These are phyloP conservation scores for Calephelis virginiensis DNA, from an alignment of 1,140 invertebrate species.

Conservation along the genomic window DNA sequence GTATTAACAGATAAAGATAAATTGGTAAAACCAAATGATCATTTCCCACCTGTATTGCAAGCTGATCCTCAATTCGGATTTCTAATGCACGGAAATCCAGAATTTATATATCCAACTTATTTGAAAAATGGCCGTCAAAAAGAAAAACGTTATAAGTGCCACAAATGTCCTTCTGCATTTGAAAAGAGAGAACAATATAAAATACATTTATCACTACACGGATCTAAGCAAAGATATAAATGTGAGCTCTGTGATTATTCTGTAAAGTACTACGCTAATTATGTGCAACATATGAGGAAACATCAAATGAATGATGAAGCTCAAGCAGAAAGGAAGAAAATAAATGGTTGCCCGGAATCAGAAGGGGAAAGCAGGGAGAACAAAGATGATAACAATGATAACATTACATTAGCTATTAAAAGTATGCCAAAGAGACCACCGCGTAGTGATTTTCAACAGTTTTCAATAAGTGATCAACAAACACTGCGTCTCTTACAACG, in stretches of 20 bases:
- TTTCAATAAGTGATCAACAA: slow-evolving; percentile 79
- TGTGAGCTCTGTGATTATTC: slow-evolving; percentile 94
- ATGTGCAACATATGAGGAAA: slow-evolving; percentile 88
- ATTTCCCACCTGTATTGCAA: slow-evolving; percentile 68
- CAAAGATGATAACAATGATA: slow-evolving; percentile 52
- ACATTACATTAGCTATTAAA: slow-evolving; percentile 77
- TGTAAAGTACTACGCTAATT: slow-evolving; percentile 91
- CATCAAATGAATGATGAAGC: slow-evolving; percentile 86
- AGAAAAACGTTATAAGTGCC: slow-evolving; percentile 89
- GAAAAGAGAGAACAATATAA: slow-evolving; percentile 92
- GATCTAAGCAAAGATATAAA: slow-evolving; percentile 89
- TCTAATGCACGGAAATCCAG: slow-evolving; percentile 85
- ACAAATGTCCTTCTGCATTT: slow-evolving; percentile 93
- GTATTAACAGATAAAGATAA: slow-evolving; percentile 73
- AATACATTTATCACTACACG: slow-evolving; percentile 90
- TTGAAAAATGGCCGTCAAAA: slow-evolving; percentile 86
- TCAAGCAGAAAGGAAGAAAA: slow-evolving; percentile 78
- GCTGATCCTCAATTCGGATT: slow-evolving; percentile 84
- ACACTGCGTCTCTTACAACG: slow-evolving; percentile 64
- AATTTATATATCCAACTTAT: slow-evolving; percentile 87
- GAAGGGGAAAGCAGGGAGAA: slow-evolving; percentile 57
- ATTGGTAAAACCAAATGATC: slow-evolving; percentile 74
- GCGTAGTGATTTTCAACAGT: slow-evolving; percentile 71
- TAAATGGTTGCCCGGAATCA: slow-evolving; percentile 59
- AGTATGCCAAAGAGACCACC: slow-evolving; percentile 65